Base-by-base conservation (phyloP, 2,888 invertebrate genomes). In the Agrilus mali region DNA sequence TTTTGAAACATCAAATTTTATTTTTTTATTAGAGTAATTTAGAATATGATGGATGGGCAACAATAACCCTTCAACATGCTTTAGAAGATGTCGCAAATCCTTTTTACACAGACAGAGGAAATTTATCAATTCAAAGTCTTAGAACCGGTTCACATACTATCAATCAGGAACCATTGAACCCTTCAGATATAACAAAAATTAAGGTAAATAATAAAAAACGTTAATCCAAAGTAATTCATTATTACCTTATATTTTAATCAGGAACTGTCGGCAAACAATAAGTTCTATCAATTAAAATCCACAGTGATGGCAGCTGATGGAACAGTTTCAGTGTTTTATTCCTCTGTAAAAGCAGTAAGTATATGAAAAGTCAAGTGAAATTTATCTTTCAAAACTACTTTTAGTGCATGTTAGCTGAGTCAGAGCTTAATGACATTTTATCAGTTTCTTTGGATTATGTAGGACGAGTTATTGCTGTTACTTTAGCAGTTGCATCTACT, bases 401-500 rank as follows among this genome's bases (percentile, higher is more conserved):
- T 53, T 50, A 82, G 81, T 84, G 84, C 63, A 73, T 81, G 48
- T 69, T 92, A 47, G 69, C 86, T 32, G 82, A 83, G 50, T 81
- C 83, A 36, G 78, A 82, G 42, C 68, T 93, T 12, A 79, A 82
- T 49, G 92, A 93, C 60, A 72, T 79, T 17, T 68, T 94, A 15
- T 85, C 82, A 56, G 70, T 89, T 15, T 86, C 88, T 62, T 68
- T 93, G 36, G 81, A 92, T 60, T 82, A 83, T 39, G 74, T 75
- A 53, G 90, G 87, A 1, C 78, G 80, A 51, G 82, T 92, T 0
- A 75, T 87, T 43, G 81, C 82, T n/a, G 70, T 86, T 7, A 74
- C 73, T 33, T 59, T 73, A 54, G 76, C 77, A 34, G 73, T 68
- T 46, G 66, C 69, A n/a, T 64, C 66, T 39, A 63, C 64, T 33